Conservation (phyloP, 1,140 invertebrate genomes). For the Micrasema minimum region DNA sequence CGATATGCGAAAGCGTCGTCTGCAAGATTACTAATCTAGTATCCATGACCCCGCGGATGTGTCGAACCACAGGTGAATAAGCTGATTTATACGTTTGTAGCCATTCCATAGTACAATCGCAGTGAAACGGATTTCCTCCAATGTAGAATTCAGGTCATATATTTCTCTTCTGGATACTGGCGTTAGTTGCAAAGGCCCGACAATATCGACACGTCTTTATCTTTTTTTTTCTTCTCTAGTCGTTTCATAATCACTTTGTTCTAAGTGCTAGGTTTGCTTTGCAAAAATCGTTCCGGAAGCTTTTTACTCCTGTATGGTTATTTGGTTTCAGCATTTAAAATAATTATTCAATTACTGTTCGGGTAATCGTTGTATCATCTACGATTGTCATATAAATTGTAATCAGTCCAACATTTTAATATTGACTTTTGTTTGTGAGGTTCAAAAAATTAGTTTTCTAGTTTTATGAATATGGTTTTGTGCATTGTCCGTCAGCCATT, state of each 20-base stretch:
- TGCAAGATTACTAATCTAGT: slow-evolving; percentile 85
- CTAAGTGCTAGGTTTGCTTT: slow-evolving; percentile 77
- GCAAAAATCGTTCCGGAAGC: slow-evolving; percentile 78
- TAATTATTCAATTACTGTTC: slow-evolving; percentile 78
- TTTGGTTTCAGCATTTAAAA: slow-evolving; percentile 82
- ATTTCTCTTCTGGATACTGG: slow-evolving; percentile 72
- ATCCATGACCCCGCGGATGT: slow-evolving; percentile 88
- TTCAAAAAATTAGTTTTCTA: slow-evolving; percentile 83
- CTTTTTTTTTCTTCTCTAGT: too few relatives aligned
- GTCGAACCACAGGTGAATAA: slow-evolving; percentile 75
- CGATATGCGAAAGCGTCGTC: slow-evolving; percentile 83
- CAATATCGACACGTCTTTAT: slow-evolving; percentile 79
- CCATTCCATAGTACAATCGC: slow-evolving; percentile 90
- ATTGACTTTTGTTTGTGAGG: slow-evolving; percentile 69
- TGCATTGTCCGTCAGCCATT: slow-evolving; percentile 81
- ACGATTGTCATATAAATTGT: slow-evolving; percentile 78
- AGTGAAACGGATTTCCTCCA: slow-evolving; percentile 83
- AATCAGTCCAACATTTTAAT: slow-evolving; percentile 83
- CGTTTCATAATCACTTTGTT: slow-evolving; percentile 81
- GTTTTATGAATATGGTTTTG: slow-evolving; percentile 74
- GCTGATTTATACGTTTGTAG: slow-evolving; percentile 80
- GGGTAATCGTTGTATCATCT: slow-evolving; percentile 77
- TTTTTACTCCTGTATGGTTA: slow-evolving; percentile 76
- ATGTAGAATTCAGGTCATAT: slow-evolving; percentile 83
- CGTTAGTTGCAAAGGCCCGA: slow-evolving; percentile 75